Evolutionary conservation across 2,797 vertebrate species (phyloP), one percentile per base, ranked within the genome.

Genomic region (Natrix natrix): DNA sequence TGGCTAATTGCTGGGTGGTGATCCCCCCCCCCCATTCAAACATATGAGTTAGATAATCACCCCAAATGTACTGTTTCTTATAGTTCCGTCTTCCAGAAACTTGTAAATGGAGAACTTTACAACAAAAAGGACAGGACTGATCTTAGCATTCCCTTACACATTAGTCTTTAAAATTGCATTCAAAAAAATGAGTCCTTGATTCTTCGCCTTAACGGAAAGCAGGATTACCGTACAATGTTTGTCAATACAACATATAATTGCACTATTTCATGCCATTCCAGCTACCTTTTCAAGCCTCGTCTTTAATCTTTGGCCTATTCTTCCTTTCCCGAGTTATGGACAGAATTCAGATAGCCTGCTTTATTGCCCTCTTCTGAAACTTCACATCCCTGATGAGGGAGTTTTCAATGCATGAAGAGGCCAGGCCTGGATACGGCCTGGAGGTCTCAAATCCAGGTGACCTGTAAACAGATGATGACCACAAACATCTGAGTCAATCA

Each of bases 401-500:
- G 8, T 12, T 28, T 59, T 87, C 83, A 24, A 52, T 88, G 63
- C 74, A 86, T 13, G 17, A 14, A 16, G 37, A 43, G 43, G 89
- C 13, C 10, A 24, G 26, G 32, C 26, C 48, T 86, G 57, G 12
- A 26, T 86, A 2, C 8, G 4, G 13, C 52, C 57, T 48, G 17
- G 16, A 87, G 54, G 54, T 32, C 54, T 93, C 7, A 57, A 48
- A 61, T 89, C 92, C 92, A 92, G 88, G 56, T 92, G 69, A 89
- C 56, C 88, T 52, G 37, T 32, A 55, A 66, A 86, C 48, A 63
- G 43, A 56, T 83, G 74, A 60, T 74, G 59, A 86, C n/a, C 59
- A 32, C 87, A 91, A 88, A 26, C 87, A 93, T 63, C 59, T 86
- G 90, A 89, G 66, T 57, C 93, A 89, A 26, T 93, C 87, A 89